Base-by-base conservation (phyloP, 2,113 vertebrate genomes). In the Illadopsis cleaveri region DNA sequence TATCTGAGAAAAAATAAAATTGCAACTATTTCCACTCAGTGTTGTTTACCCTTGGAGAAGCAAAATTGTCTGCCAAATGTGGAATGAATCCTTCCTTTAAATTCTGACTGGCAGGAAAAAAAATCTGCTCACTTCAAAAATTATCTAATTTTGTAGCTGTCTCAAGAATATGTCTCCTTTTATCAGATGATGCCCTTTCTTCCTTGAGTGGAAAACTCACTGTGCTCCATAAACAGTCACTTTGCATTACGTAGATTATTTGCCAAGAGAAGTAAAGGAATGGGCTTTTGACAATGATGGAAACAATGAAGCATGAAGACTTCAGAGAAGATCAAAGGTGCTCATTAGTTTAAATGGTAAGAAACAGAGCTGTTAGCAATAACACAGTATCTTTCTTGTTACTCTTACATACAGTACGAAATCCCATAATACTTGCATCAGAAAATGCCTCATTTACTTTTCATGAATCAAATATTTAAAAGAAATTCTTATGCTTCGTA, bases 381-480 rank as follows among this genome's bases (percentile, higher is more conserved):
- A 86, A 81, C 38, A 83, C 21, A 30, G 4, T 48, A 56, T 71
- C 51, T 62, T 90, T 90, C 54, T 81, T 62, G 35, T 78, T 95
- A 56, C 35, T 84, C 60, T 83, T 94, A 94, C 72, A 89, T 70
- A 60, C 22, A 27, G 7, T 64, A 56, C 57, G 91, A 86, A 94
- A 75, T 66, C 21, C 35, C 37, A 21, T 58, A 89, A 83, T 68
- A 81, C 56, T 78, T 3, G 1, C 72, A 83, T 75, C 64, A 83
- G 69, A 94, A 94, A 77, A 94, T 71, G 58, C 21, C 24, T 86
- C 33, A 89, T 93, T 86, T 91, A 82, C 28, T 89, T 92, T 92
- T 75, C 69, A 94, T 16, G 37, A 91, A 92, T 91, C 64, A 92
- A 84, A 71, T 89, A 93, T 90, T 96, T 89, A 92, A 95, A 86